phyloP scores from a whole-genome alignment of 1,140 invertebrate species.

The Sweltsa coloradensis region DNA sequence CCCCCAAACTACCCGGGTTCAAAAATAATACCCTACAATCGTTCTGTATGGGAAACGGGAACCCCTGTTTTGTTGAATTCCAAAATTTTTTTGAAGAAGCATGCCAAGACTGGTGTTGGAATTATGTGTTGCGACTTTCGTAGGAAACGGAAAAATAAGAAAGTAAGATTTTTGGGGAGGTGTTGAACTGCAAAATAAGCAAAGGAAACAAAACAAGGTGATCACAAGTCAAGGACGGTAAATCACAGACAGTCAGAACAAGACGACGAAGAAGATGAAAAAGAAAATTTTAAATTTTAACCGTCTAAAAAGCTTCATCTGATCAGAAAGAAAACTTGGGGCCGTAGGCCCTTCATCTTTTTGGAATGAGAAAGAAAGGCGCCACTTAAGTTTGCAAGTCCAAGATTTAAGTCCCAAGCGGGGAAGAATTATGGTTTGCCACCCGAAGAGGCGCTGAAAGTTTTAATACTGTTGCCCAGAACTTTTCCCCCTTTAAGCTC shows the following conservation, averaged over 20 bases:
- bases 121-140: slow-evolving; percentile 82
- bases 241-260: slow-evolving; percentile 40
- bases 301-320: slow-evolving; percentile 64
- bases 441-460: slow-evolving; percentile 61
- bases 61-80: slow-evolving; percentile 55
- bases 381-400: slow-evolving; percentile 96
- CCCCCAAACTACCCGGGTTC: slow-evolving; percentile 70
- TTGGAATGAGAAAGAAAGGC: slow-evolving; percentile 85
- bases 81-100: slow-evolving; percentile 54
- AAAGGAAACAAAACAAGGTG: slow-evolving; percentile 98
- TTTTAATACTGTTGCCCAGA: slow-evolving; percentile 87
- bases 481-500: slow-evolving; percentile 76
- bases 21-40: slow-evolving; percentile 47
- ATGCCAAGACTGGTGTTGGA: slow-evolving; percentile 56
- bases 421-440: slow-evolving; percentile 56
- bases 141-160: not conserved
- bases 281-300: slow-evolving; percentile 88
- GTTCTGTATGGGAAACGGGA: slow-evolving; percentile 84
- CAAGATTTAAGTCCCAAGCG: slow-evolving; percentile 85
- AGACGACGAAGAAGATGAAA: slow-evolving; percentile 49
- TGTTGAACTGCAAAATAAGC: slow-evolving; percentile 96
- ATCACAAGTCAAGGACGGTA: slow-evolving; percentile 56
- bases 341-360: slow-evolving; percentile 58
- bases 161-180: slow-evolving; percentile 41
- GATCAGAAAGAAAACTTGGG: slow-evolving; percentile 56